These are phyloP conservation scores for Erebia aethiops DNA, from an alignment of 2,888 invertebrate genomes.

Conservation along the genomic window DNA sequence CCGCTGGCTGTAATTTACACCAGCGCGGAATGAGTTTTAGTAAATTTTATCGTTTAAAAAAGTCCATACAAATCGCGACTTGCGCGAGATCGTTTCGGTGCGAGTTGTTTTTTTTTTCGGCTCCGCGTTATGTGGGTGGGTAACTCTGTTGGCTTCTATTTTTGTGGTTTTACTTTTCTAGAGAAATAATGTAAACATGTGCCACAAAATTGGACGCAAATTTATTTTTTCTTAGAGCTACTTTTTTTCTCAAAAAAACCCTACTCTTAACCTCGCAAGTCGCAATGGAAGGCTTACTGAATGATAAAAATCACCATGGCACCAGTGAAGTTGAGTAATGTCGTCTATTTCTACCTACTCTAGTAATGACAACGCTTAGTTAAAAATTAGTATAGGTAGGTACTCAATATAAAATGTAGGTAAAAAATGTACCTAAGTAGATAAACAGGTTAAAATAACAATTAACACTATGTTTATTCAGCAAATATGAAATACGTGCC, in stretches of 20 bases:
- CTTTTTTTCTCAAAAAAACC: background rate
- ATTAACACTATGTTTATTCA: background rate
- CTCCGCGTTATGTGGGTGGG: slow-evolving; percentile 42
- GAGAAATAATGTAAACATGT: slow-evolving; percentile 37
- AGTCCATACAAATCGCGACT: slow-evolving; percentile 46
- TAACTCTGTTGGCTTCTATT: slow-evolving; percentile 37
- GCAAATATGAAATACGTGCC: slow-evolving; percentile 8
- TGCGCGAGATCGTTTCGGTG: slow-evolving; percentile 45
- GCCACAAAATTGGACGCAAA: slow-evolving; percentile 38
- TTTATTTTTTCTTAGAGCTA: slow-evolving; percentile 31
- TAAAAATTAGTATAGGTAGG: background rate
- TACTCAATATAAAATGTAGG: background rate
- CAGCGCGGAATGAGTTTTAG: slow-evolving; percentile 57
- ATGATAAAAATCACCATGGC: no score
- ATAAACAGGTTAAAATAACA: background rate
- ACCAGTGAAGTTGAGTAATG: no score
- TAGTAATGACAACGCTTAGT: background rate
- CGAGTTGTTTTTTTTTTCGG: slow-evolving; percentile 38
- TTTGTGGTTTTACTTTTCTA: slow-evolving; percentile 39
- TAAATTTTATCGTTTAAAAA: slow-evolving; percentile 52
- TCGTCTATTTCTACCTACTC: background rate
- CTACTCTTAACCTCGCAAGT: background rate
- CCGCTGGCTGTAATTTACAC: slow-evolving; percentile 75
- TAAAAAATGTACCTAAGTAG: background rate
- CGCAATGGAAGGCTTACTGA: no score